Evolutionary conservation across 1,140 invertebrate species (phyloP), one percentile per base, ranked within the genome.

Genomic region (Armadillidium nasatum): DNA sequence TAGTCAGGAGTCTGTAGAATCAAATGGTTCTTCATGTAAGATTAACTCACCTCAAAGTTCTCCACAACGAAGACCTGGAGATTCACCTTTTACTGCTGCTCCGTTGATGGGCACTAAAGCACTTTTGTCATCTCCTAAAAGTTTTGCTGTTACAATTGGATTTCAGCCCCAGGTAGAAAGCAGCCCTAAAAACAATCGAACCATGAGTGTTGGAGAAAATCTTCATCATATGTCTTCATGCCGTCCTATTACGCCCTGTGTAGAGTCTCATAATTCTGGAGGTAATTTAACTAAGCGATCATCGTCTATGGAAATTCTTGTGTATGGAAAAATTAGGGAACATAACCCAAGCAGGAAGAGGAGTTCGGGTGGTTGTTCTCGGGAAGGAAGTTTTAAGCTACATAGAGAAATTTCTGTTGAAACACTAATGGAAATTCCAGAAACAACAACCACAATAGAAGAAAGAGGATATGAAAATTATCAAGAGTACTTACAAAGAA

Each of bases 261-360:
- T 68, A 66, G 75, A 76, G 45, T 72, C 67, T 7, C 76, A 71
- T 9, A 72, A 76, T 54, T 68, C 75, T 15, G 45, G 73, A 22
- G 73, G 73, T 21, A 77, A 76, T 46, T 71, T 80, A 9, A 78
- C 72, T 73, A 80, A 80, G 33, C 74, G 79, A 15, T 80, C 79
- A 13, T 78, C 79, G 13, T 80, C 79, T 10, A 80, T 80, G 79
- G 79, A 80, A 54, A 80, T 80, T 74, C 73, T 80, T 22, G 77
- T 80, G 0, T 80, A 74, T 69, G 79, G 79, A 7, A 80, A 78
- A 68, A 80, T 80, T 44, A 76, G 79, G 46, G 79, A 80, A 68
- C 79, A 80, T 43, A 75, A 74, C 71, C 71, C 76, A 67, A 73
- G 77, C 19, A 21, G 19, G 22, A 54, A 71, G 22, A 74, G 68